These are phyloP conservation scores for Ochropacha duplaris DNA, from an alignment of 2,888 invertebrate species.

Conservation along the genomic window DNA sequence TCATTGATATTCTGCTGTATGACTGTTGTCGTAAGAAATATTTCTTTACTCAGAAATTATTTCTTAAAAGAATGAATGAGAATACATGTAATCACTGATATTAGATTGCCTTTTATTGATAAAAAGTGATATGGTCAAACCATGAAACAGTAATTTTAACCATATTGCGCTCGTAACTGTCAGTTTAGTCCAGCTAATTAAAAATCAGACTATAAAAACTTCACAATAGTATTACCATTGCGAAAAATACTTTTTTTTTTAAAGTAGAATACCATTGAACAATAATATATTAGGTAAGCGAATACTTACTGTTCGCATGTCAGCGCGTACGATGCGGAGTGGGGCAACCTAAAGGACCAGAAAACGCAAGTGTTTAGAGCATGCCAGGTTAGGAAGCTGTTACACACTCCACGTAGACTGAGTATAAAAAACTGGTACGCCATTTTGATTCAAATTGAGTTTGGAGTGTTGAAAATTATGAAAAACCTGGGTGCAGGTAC, in stretches of 20 bases:
- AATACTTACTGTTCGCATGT: constrained; percentile 86
- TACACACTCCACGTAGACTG: constrained; percentile 44
- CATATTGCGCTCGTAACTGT: too few relatives aligned
- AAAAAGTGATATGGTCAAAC: too few relatives aligned
- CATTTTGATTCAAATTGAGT: constrained; percentile 2
- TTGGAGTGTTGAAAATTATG: not conserved
- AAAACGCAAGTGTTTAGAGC: constrained; percentile 79
- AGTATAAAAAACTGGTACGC: constrained; percentile 18
- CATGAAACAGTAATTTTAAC: too few relatives aligned
- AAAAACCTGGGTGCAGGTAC: not conserved
- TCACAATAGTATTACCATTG: not conserved
- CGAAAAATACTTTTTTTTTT: not conserved
- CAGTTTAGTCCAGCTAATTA: too few relatives aligned
- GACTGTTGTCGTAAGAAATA: too few relatives aligned
- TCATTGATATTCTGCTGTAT: constrained; percentile 8
- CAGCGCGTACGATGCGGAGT: constrained; percentile 85
- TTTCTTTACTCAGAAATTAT: too few relatives aligned
- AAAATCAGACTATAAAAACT: too few relatives aligned
- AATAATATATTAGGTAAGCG: constrained; percentile 54
- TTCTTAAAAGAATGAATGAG: too few relatives aligned
- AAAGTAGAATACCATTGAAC: constrained; percentile 36
- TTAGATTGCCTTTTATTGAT: too few relatives aligned
- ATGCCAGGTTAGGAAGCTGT: constrained; percentile 79
- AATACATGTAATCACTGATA: too few relatives aligned
- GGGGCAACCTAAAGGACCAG: constrained; percentile 82